Percentiles rank a stretch among this genome's conserved stretches.
phyloP scores from a whole-genome alignment of 1,140 invertebrate genomes.

The Hyles vespertilio region DNA sequence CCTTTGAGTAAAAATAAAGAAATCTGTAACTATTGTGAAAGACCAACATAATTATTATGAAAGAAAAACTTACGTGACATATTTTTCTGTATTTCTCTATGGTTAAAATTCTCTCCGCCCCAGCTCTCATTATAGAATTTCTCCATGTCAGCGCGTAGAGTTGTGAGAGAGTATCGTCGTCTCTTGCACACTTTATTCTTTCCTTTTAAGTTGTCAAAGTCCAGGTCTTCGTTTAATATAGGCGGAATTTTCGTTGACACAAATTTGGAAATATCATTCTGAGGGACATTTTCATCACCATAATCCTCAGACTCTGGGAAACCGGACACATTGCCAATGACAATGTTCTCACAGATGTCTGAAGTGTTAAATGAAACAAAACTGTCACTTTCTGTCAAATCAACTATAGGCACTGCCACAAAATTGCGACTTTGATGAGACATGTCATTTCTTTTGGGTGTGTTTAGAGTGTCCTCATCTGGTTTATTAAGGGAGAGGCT shows the following conservation, averaged over 20 bases:
- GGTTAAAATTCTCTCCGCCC: constrained; percentile 77
- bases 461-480: constrained; percentile 17
- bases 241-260: constrained; percentile 61
- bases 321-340: constrained; percentile 61
- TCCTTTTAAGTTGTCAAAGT: constrained; percentile 66
- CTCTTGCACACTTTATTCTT: constrained; percentile 47
- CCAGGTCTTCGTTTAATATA: constrained; percentile 60
- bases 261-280: constrained; percentile 34
- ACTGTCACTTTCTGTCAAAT: constrained; percentile 40
- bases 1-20: neutral
- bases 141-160: constrained; percentile 72
- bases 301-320: constrained; percentile 36
- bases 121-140: constrained; percentile 79
- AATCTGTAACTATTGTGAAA: neutral
- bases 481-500: constrained; percentile 24
- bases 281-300: constrained; percentile 25
- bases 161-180: constrained; percentile 51
- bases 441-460: constrained; percentile 13
- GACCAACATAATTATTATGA: constrained; percentile 14
- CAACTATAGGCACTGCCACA: constrained; percentile 26
- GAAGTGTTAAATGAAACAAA: constrained; percentile 18
- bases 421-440: constrained; percentile 17
- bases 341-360: constrained; percentile 47
- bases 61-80: constrained; percentile 74
- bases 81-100: constrained; percentile 69